A percentile compares a stretch with the other conserved stretches of the same genome.
These are phyloP conservation scores for Tyrannus savana DNA, from an alignment of 2,113 vertebrate genomes.

Conservation along the genomic window DNA sequence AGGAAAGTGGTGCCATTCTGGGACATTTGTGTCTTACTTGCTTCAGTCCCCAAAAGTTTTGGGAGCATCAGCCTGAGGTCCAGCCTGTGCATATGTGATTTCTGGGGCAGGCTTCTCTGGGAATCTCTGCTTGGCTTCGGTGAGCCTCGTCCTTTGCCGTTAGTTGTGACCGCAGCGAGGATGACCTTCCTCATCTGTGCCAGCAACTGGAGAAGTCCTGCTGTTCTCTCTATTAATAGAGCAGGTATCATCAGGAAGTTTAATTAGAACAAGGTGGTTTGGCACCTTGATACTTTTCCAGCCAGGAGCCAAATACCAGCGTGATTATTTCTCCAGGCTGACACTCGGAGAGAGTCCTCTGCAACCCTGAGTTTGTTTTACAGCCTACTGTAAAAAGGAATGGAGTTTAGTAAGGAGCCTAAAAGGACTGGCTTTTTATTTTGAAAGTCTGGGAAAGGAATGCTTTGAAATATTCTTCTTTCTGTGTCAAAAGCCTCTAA, in stretches of 20 bases:
- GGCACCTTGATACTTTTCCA: constrained; percentile 20
- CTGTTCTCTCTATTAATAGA: constrained; percentile 43
- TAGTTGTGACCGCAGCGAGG: neutral
- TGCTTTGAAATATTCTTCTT: neutral
- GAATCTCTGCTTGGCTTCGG: neutral
- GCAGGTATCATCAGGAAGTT: constrained; percentile 34
- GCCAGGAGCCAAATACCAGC: neutral
- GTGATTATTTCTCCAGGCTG: constrained; percentile 7
- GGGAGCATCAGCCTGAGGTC: neutral
- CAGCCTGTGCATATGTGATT: neutral
- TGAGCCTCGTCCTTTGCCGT: neutral
- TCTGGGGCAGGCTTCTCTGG: neutral
- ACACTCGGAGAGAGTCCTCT: neutral
- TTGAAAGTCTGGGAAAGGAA: neutral
- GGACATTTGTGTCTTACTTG: neutral
- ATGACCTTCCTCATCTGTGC: constrained; percentile 13
- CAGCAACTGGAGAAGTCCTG: neutral
- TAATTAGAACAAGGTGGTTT: constrained; percentile 46
- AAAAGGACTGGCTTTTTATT: neutral
- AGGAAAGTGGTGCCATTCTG: neutral
- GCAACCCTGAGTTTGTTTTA: neutral
- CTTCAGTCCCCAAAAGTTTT: neutral
- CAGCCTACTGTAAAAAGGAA: neutral
- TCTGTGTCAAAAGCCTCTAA: neutral
- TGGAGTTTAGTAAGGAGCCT: neutral